Evolutionary conservation across 2,888 invertebrate genomes (phyloP).

Genomic region (Actias luna): DNA sequence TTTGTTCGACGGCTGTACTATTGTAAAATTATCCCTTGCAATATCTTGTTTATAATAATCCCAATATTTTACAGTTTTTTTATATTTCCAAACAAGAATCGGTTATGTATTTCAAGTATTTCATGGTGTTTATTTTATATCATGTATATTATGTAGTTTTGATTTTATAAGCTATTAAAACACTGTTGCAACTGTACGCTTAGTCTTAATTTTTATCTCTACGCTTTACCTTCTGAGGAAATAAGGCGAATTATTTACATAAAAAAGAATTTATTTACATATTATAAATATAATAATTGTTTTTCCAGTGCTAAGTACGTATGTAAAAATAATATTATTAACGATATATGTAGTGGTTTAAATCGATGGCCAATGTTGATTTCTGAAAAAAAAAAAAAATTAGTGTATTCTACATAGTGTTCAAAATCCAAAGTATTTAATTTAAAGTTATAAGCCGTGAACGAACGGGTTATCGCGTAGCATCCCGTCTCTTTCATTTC

Average conservation of each 20-base stretch:
- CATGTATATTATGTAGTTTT: background rate
- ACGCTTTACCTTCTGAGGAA: background rate
- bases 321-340: conserved; percentile 32
- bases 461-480: too few species aligned
- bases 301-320: conserved; percentile 37
- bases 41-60: too few species aligned
- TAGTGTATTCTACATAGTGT: background rate
- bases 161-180: conserved; percentile 1
- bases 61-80: too few species aligned
- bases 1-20: too few species aligned
- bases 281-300: conserved; percentile 41
- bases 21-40: background rate
- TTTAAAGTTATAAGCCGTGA: too few species aligned
- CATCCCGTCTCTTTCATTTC: too few species aligned
- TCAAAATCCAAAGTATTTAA: too few species aligned
- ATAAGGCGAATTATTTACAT: background rate
- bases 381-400: conserved; percentile 49
- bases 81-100: background rate
- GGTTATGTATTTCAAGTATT: background rate
- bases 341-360: conserved; percentile 35
- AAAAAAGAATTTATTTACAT: background rate
- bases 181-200: background rate
- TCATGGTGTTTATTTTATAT: background rate
- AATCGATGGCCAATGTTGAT: conserved; percentile 48
- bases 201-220: background rate